Percentiles rank a stretch among this genome's conserved stretches.
phyloP scores from a whole-genome alignment of 2,888 invertebrate species.

The Ophion costatus region DNA sequence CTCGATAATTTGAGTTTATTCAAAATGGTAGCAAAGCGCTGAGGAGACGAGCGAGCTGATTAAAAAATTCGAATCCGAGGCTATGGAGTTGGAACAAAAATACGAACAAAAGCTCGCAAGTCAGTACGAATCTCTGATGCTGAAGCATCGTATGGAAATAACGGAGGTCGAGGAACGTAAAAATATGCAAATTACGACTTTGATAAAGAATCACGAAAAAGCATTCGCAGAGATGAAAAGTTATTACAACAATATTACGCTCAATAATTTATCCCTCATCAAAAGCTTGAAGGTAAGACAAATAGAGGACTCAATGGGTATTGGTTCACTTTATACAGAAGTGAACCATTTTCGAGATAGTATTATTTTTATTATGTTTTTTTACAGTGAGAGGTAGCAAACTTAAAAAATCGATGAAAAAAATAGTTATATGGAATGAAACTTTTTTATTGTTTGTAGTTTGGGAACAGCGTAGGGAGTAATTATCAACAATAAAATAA shows the following conservation, averaged over 20 bases:
- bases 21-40: conserved; percentile 78
- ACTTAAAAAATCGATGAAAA: too few relatives aligned
- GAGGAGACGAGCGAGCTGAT: conserved; percentile 85
- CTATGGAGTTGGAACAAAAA: conserved; percentile 88
- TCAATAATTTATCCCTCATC: conserved; percentile 96
- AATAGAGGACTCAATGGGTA: background rate
- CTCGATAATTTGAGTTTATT: conserved; percentile 17
- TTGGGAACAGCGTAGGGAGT: too few relatives aligned
- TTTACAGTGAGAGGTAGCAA: too few relatives aligned
- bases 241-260: conserved; percentile 97
- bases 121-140: conserved; percentile 89
- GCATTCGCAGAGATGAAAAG: conserved; percentile 95
- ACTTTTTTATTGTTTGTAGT: too few relatives aligned
- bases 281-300: conserved; percentile 90
- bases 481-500: too few relatives aligned
- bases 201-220: conserved; percentile 93
- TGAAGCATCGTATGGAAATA: conserved; percentile 92
- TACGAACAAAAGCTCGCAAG: conserved; percentile 90
- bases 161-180: conserved; percentile 96
- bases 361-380: too few relatives aligned
- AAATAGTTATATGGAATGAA: too few relatives aligned
- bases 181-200: conserved; percentile 92
- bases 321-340: too few relatives aligned
- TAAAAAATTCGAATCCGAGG: conserved; percentile 88
- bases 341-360: too few relatives aligned